phyloP scores from a whole-genome alignment of 1,140 invertebrate genomes.

The Ericerus pela region DNA sequence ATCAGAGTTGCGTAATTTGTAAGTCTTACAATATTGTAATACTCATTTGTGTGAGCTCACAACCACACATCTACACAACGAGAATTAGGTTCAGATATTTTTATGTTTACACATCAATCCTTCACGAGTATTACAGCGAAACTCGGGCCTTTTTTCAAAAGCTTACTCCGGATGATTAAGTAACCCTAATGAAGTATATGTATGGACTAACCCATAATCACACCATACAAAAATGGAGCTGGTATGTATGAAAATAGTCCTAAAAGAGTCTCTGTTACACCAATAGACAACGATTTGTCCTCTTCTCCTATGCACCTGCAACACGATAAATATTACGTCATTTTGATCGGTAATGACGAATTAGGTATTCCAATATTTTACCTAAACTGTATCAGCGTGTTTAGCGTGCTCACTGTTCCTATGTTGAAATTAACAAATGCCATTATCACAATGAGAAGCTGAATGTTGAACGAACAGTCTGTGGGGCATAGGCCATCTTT shows the following conservation, averaged over 20 bases:
- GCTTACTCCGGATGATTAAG: neutral
- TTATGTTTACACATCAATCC: too few species aligned
- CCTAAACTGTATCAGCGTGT: constrained; percentile 27
- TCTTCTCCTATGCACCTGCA: constrained; percentile 40
- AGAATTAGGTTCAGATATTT: too few species aligned
- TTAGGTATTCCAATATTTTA: constrained; percentile 7
- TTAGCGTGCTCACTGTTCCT: constrained; percentile 24
- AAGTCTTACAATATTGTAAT: too few species aligned
- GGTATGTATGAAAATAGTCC: constrained; percentile 49
- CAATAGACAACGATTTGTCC: constrained; percentile 49
- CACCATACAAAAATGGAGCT: constrained; percentile 47
- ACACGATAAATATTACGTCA: constrained; percentile 11
- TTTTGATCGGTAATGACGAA: neutral
- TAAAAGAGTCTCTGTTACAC: constrained; percentile 42
- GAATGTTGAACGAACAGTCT: constrained; percentile 22
- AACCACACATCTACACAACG: too few species aligned
- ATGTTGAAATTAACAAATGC: constrained; percentile 23
- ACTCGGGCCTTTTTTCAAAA: neutral
- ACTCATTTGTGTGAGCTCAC: too few species aligned
- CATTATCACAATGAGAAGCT: constrained; percentile 22
- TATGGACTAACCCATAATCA: constrained; percentile 35
- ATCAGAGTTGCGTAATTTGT: too few species aligned
- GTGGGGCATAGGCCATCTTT: constrained; percentile 22
- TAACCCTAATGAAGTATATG: neutral
- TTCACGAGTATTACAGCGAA: too few species aligned